Conservation (phyloP, 2,888 invertebrate species). For the Agonum fuliginosum region DNA sequence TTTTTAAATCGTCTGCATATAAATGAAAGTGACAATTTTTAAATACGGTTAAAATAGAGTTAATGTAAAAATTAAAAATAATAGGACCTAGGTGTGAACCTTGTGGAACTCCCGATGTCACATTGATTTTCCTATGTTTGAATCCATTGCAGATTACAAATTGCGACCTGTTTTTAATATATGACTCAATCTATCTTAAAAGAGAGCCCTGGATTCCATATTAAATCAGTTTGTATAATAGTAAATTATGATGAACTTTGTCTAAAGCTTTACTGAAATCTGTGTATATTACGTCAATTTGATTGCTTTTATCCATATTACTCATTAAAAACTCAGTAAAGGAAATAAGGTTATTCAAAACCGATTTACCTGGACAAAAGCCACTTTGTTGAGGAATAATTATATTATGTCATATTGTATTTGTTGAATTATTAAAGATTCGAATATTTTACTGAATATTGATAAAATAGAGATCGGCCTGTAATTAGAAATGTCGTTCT, state of each 20-base stretch:
- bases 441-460: conserved; percentile 61
- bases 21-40: neutral
- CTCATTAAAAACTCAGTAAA: conserved; percentile 59
- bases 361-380: conserved; percentile 62
- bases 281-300: conserved; percentile 58
- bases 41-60: neutral
- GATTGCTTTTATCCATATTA: too few relatives aligned
- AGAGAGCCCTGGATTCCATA: too few relatives aligned
- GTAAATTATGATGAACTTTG: neutral
- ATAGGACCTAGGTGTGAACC: conserved; percentile 14
- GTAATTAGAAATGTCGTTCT: conserved; percentile 46
- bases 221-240: neutral
- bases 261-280: conserved; percentile 19
- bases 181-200: neutral
- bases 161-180: neutral
- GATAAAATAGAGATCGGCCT: too few relatives aligned
- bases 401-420: conserved; percentile 27
- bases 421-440: conserved; percentile 55
- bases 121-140: neutral
- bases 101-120: neutral
- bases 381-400: conserved; percentile 62
- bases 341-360: conserved; percentile 59
- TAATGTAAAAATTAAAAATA: conserved; percentile 13
- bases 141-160: neutral
- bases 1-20: conserved; percentile 4